Conservation (phyloP, 1,140 invertebrate species). For the Drosophila pruinosa region DNA sequence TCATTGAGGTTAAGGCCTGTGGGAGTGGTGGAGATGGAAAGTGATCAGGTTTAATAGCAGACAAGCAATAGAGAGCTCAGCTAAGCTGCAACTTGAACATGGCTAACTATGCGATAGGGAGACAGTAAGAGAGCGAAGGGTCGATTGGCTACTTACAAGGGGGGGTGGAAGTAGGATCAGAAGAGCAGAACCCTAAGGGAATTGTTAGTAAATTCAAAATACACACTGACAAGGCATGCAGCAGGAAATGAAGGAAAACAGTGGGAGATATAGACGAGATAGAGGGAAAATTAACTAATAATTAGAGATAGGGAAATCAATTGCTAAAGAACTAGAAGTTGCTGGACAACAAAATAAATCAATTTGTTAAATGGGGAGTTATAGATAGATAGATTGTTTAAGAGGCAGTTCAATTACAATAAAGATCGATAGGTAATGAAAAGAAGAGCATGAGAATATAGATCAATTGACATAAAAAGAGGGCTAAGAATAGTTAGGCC, state of each 20-base stretch:
- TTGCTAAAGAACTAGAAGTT: background rate
- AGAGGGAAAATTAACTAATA: background rate
- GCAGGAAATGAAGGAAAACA: background rate
- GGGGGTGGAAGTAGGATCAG: no score
- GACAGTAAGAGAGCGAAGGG: background rate
- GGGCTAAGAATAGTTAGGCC: no score
- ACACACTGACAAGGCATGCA: conserved; percentile 44
- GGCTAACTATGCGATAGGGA: conserved; percentile 47
- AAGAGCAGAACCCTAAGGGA: background rate
- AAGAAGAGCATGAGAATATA: no score
- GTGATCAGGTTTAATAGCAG: background rate
- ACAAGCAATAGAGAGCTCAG: background rate
- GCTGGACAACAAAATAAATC: no score
- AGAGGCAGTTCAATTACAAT: no score
- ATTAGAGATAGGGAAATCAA: background rate
- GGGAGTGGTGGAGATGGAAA: background rate
- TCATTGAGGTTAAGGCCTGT: conserved; percentile 88
- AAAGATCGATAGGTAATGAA: no score
- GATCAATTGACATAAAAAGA: no score
- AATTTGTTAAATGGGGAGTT: no score
- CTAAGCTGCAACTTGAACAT: conserved; percentile 31
- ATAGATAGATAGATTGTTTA: no score
- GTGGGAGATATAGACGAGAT: background rate
- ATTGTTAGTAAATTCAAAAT: background rate
- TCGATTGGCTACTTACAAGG: conserved; percentile 6